Evolutionary conservation across 2,888 invertebrate genomes (phyloP), one percentile per base, ranked within the genome.

Genomic region (Antheraea yamamai): DNA sequence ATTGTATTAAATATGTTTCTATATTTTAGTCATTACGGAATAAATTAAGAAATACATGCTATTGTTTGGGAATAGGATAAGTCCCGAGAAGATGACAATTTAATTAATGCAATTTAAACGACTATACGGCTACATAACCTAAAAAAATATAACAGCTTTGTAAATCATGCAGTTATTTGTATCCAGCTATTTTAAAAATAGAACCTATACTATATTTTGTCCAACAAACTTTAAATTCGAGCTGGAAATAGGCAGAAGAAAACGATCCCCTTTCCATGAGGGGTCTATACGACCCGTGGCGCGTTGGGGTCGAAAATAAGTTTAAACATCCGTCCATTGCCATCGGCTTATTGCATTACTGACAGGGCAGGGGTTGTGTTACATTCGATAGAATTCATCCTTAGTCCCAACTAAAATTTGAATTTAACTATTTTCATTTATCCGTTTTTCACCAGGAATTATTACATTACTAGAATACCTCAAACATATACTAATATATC

Each of bases 281-380:
- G 39, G 70, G 70, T 70, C 70, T 39, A n/a, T 30, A 70, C 73
- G 58, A 58, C 20, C 61, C 71, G 73, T 55, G 39, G 72, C 72
- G 55, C 55, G 66, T 51, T 77, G 77, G 85, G 86, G 85, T 83
- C 81, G 81, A 83, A 86, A 89, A 88, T 89, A 86, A 87, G 88
- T 90, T 90, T 89, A 88, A 89, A 89, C 88, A 90, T 88, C 85
- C 83, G 85, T 78, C 82, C 78, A 77, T 80, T 80, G 78, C 81
- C 76, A 79, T 74, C 55, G 82, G 81, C 83, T 82, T 89, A 89
- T 91, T 90, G 88, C 87, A 87, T 91, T 89, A 90, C 82, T 77
- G 79, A 77, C 77, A 80, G 81, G 78, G 79, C 75, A 81, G 83
- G 87, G 77, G 70, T 78, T 58, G n/a, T 14, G 51, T 52, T 39